Conservation (phyloP, 2,113 vertebrate genomes). For the Hippoglossus stenolepis region DNA sequence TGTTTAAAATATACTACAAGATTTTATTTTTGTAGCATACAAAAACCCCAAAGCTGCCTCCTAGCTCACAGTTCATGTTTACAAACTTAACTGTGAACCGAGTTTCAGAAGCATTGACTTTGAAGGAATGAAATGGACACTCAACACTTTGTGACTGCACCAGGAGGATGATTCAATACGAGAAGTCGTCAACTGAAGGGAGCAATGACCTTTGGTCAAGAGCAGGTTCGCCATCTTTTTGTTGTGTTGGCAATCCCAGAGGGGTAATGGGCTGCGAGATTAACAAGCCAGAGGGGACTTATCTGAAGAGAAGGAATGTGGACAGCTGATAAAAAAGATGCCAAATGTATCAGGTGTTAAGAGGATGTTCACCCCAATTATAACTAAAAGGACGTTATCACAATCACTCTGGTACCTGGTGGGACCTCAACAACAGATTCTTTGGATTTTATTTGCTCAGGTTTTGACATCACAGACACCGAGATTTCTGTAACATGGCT, state of each 20-base stretch:
- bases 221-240: slow-evolving; percentile 17
- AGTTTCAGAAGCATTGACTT: background rate
- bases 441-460: no score
- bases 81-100: background rate
- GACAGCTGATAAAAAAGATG: background rate
- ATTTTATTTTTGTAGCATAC: background rate
- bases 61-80: background rate
- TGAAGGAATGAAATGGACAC: slow-evolving; percentile 21
- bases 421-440: no score
- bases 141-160: background rate
- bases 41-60: background rate
- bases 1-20: background rate
- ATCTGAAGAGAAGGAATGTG: background rate
- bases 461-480: no score
- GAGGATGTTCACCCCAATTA: background rate
- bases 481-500: no score
- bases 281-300: background rate
- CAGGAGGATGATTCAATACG: slow-evolving; percentile 7
- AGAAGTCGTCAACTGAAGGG: background rate
- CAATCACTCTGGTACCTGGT: no score
- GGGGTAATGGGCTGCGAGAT: background rate
- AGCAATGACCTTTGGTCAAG: slow-evolving; percentile 10
- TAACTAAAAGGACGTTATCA: background rate
- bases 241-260: background rate
- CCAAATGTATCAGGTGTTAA: background rate